Conservation (phyloP, 2,113 vertebrate species). For the Cariama cristata region DNA sequence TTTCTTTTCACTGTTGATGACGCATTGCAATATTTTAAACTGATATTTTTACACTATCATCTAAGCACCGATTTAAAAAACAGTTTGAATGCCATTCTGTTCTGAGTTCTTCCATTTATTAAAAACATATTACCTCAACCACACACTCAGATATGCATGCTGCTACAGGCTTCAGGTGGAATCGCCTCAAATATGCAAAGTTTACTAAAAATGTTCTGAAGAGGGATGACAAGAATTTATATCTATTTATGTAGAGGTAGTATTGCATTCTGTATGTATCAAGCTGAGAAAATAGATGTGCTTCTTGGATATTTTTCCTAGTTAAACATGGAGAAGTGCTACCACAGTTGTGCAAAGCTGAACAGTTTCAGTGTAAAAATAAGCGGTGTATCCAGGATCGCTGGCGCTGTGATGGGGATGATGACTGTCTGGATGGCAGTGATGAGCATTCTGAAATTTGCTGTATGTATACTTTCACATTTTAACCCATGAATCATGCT, state of each 20-base stretch:
- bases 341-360: slow-evolving; percentile 82
- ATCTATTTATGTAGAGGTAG: neutral
- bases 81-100: neutral
- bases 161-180: neutral
- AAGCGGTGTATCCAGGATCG: slow-evolving; percentile 87
- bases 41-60: neutral
- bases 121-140: neutral
- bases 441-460: slow-evolving; percentile 89
- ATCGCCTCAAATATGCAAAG: neutral
- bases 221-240: neutral
- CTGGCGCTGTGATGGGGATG: slow-evolving; percentile 96
- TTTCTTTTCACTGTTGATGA: neutral
- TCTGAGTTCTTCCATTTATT: neutral
- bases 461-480: slow-evolving; percentile 77
- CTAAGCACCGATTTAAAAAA: neutral
- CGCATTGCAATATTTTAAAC: neutral
- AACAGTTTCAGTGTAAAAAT: slow-evolving; percentile 93
- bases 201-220: neutral
- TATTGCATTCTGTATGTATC: neutral
- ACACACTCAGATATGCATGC: neutral
- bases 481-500: accelerated
- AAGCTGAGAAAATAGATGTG: neutral
- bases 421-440: slow-evolving; percentile 94
- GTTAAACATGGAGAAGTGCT: slow-evolving; percentile 77
- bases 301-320: slow-evolving; percentile 22